Conservation (phyloP, 2,797 vertebrate genomes). For the Rhabdomys pumilio region DNA sequence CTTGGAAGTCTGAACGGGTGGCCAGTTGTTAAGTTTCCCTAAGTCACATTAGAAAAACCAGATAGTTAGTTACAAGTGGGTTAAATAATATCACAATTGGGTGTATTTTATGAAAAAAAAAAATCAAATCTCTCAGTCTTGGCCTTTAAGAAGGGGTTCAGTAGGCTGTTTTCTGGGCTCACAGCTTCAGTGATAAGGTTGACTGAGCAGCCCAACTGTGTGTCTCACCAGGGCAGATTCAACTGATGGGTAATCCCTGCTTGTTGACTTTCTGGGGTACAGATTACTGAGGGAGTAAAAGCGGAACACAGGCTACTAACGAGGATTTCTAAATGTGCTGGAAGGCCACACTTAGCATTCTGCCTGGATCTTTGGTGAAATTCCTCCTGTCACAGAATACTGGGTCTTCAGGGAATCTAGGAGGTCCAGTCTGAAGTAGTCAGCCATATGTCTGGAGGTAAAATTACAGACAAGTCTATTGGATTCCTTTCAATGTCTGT, state of each 20-base stretch:
- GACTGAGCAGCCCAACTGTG: constrained; percentile 19
- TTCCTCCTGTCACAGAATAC: background rate
- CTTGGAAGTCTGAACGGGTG: background rate
- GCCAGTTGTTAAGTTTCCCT: background rate
- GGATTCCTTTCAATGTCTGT: constrained; percentile 35
- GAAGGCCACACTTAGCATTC: background rate
- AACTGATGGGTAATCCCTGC: constrained; percentile 61
- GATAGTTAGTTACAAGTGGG: constrained; percentile 16
- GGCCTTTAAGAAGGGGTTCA: constrained; percentile 32
- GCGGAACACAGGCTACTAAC: background rate
- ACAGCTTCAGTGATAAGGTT: background rate
- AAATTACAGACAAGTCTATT: background rate
- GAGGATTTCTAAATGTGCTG: background rate
- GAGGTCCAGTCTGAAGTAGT: background rate
- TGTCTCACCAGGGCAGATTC: constrained; percentile 45
- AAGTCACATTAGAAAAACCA: constrained; percentile 28
- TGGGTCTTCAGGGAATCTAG: background rate
- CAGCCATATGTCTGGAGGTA: background rate
- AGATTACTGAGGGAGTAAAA: constrained; percentile 16
- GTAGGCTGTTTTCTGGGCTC: constrained; percentile 36
- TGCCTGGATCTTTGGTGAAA: background rate
- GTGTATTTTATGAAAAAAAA: background rate
- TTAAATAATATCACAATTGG: background rate
- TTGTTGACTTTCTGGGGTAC: constrained; percentile 41
- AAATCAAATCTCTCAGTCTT: background rate